A percentile compares a stretch with the other conserved stretches of the same genome.
phyloP scores from a whole-genome alignment of 2,888 invertebrate species.

The Chydorus sphaericus region DNA sequence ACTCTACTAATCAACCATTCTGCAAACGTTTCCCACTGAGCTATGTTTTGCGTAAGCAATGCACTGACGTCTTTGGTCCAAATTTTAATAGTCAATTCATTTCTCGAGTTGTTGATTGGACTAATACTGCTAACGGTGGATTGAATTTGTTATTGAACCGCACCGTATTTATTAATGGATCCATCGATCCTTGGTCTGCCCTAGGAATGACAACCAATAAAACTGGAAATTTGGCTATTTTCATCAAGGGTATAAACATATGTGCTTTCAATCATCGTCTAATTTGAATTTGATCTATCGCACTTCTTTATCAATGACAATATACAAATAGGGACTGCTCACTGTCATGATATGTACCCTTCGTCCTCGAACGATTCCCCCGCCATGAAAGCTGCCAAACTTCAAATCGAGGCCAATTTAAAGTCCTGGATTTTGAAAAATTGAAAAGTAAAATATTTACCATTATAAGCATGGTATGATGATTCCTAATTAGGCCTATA shows the following conservation, averaged over 20 bases:
- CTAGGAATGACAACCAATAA: conserved; percentile 28
- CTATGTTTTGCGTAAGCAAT: conserved; percentile 64
- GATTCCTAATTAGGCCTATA: too few species aligned
- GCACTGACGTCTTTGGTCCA: conserved; percentile 63
- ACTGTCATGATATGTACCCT: conserved; percentile 89
- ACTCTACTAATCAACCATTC: conserved; percentile 46
- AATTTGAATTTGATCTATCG: conserved; percentile 5
- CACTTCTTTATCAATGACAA: too few species aligned
- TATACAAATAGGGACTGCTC: conserved; percentile 59
- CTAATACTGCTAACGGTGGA: conserved; percentile 61
- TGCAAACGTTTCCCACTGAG: conserved; percentile 57
- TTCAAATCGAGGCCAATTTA: conserved; percentile 42
- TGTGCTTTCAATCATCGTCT: too few species aligned
- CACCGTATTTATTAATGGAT: conserved; percentile 74
- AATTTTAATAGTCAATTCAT: conserved; percentile 48
- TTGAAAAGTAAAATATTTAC: too few species aligned
- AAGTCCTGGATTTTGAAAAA: conserved; percentile 46
- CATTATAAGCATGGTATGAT: too few species aligned
- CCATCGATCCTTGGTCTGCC: conserved; percentile 51
- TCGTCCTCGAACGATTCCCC: conserved; percentile 47
- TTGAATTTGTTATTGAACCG: conserved; percentile 49
- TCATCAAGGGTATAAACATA: conserved; percentile 27
- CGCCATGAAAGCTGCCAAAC: conserved; percentile 49
- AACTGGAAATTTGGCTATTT: conserved; percentile 23
- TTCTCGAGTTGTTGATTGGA: conserved; percentile 44